These are phyloP conservation scores for Rhagonycha fulva DNA, from an alignment of 2,888 invertebrate genomes.

Conservation along the genomic window DNA sequence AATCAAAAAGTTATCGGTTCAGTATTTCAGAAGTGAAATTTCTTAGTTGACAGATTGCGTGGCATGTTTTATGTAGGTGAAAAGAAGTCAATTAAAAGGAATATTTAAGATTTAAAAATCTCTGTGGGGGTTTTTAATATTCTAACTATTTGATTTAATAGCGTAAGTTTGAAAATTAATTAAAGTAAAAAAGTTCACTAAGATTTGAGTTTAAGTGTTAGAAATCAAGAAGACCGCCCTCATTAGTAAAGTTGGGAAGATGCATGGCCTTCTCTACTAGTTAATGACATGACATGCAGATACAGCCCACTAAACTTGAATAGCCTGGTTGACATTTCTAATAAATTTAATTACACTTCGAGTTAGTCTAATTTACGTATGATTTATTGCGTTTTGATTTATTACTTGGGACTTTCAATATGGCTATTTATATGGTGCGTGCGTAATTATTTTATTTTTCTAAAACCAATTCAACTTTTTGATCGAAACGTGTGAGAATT, in stretches of 20 bases:
- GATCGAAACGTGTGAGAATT: conserved; percentile 20
- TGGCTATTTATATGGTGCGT: background rate
- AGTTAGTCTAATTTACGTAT: conserved; percentile 37
- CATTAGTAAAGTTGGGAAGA: conserved; percentile 42
- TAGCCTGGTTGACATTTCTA: conserved; percentile 42
- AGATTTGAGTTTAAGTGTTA: conserved; percentile 17
- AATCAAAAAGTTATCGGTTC: background rate
- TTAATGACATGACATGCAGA: conserved; percentile 45
- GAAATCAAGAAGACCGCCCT: conserved; percentile 40
- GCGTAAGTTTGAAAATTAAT: background rate
- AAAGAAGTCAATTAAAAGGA: background rate
- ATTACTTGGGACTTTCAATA: conserved; percentile 28
- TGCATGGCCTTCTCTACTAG: conserved; percentile 40
- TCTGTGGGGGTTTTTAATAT: background rate
- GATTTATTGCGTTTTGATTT: conserved; percentile 44
- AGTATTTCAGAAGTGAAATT: background rate
- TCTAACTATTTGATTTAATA: background rate
- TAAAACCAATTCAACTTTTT: background rate
- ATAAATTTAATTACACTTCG: conserved; percentile 46
- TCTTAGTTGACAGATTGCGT: background rate
- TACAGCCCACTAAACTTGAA: conserved; percentile 41
- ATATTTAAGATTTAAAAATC: background rate
- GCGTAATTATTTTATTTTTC: conserved; percentile 17
- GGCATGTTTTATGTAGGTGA: background rate
- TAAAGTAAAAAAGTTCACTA: background rate